Conservation (phyloP, 2,797 vertebrate species). For the Chaunax sp. region DNA sequence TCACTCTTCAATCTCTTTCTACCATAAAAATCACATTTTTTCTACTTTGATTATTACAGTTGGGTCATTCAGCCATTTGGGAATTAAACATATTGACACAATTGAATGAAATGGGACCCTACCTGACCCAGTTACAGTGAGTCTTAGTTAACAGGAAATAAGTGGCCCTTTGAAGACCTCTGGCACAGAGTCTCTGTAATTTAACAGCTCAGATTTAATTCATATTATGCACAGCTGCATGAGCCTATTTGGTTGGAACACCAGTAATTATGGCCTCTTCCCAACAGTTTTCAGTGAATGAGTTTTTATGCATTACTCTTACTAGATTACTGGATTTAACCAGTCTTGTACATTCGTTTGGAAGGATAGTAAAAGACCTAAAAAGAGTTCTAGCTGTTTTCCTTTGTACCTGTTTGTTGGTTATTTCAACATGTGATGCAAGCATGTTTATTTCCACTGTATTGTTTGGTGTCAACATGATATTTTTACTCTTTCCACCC, state of each 20-base stretch:
- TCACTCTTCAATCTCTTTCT: neutral
- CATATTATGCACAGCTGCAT: neutral
- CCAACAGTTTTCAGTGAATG: neutral
- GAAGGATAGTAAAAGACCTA: neutral
- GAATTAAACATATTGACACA: neutral
- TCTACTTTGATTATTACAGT: neutral
- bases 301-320: neutral
- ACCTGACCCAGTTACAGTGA: neutral
- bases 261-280: neutral
- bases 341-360: neutral
- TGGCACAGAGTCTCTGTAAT: neutral
- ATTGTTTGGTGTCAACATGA: neutral
- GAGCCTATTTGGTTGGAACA: neutral
- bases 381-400: neutral
- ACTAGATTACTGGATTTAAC: neutral
- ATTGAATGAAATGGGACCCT: neutral
- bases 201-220: neutral
- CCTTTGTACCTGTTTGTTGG: too few species aligned
- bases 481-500: neutral
- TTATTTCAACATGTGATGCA: neutral
- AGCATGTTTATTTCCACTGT: neutral
- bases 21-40: neutral
- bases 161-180: neutral
- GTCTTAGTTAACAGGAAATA: neutral
- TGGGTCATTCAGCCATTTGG: neutral